These are phyloP conservation scores for Origma solitaria DNA, from an alignment of 2,113 vertebrate genomes.

Conservation along the genomic window DNA sequence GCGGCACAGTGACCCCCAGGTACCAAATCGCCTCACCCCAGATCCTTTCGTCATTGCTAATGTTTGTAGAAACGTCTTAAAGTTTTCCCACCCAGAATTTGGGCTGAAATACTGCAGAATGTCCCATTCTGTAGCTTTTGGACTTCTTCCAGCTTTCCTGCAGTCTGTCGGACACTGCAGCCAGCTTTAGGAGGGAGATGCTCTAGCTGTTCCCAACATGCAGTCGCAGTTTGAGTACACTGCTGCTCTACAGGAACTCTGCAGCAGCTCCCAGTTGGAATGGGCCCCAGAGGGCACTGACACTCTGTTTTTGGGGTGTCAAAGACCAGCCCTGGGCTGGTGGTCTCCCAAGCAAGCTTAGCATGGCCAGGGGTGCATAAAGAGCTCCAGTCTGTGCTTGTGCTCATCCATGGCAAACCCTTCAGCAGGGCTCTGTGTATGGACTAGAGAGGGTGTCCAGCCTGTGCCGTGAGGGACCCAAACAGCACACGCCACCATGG, in stretches of 20 bases:
- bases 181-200: neutral
- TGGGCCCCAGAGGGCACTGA: neutral
- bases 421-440: neutral
- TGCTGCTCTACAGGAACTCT: neutral
- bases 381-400: accelerated
- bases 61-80: neutral
- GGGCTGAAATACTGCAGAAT: neutral
- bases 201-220: neutral
- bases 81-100: neutral
- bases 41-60: neutral
- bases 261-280: neutral
- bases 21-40: neutral
- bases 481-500: accelerated
- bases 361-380: accelerated
- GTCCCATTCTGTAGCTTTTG: neutral
- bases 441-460: accelerated
- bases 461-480: accelerated
- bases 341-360: neutral
- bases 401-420: neutral
- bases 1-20: neutral
- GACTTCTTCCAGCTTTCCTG: neutral
- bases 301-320: neutral
- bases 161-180: neutral
- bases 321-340: neutral
- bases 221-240: accelerated